phyloP scores from a whole-genome alignment of 2,888 invertebrate species.

The Nineta flava region DNA sequence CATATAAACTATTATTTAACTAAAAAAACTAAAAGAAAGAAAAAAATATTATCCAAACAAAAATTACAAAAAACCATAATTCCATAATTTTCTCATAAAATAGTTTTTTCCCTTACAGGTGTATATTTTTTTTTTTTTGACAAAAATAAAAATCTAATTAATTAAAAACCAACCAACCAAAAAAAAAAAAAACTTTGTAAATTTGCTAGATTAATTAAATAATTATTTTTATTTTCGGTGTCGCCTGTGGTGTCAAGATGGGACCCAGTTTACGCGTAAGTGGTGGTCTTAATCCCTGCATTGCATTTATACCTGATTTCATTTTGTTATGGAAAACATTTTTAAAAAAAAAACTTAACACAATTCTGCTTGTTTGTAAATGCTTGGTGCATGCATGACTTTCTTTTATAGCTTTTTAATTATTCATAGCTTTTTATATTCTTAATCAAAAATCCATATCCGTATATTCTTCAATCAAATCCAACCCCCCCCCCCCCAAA shows the following conservation, averaged over 20 bases:
- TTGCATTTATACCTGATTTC: background rate
- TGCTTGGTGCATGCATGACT: too few species aligned
- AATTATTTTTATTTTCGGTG: constrained; percentile 21
- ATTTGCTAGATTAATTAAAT: constrained; percentile 14
- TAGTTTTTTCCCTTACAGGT: background rate
- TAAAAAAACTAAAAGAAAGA: too few species aligned
- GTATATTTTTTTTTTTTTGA: background rate
- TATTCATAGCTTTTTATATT: too few species aligned
- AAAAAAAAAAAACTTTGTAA: background rate
- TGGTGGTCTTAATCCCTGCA: constrained; percentile 26
- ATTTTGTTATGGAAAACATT: background rate
- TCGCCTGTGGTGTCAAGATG: constrained; percentile 25
- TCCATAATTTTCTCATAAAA: background rate
- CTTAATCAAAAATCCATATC: too few species aligned
- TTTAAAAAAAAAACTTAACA: too few species aligned
- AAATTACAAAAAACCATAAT: too few species aligned
- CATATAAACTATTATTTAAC: too few species aligned
- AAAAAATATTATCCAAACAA: too few species aligned
- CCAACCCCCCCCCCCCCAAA: too few species aligned
- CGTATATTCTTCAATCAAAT: too few species aligned
- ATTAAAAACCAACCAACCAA: background rate
- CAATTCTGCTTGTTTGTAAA: too few species aligned
- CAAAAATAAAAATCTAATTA: background rate
- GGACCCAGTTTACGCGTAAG: constrained; percentile 29
- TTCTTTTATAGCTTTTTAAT: too few species aligned